These are phyloP conservation scores for Acanthosepion pharaonis DNA, from an alignment of 2,888 invertebrate genomes.

Conservation along the genomic window DNA sequence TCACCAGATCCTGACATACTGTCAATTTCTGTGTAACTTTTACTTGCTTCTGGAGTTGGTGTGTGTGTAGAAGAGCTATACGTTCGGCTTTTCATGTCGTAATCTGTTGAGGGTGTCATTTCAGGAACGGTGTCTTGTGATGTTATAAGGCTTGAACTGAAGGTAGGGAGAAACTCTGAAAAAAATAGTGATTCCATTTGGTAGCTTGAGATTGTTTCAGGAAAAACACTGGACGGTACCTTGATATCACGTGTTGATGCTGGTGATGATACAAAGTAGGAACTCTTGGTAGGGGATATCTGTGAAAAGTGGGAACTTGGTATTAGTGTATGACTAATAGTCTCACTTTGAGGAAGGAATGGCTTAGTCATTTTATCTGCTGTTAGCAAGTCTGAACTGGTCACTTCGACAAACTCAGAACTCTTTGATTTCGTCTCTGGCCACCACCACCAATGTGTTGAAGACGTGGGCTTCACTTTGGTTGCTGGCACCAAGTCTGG, in stretches of 20 bases:
- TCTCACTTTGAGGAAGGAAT: neutral
- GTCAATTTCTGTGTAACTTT: neutral
- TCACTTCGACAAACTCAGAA: neutral
- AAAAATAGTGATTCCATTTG: neutral
- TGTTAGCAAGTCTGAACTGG: accelerated
- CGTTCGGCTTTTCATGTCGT: neutral
- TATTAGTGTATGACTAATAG: neutral
- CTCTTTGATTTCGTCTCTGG: neutral
- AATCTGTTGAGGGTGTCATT: neutral
- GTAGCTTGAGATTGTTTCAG: neutral
- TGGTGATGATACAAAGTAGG: neutral
- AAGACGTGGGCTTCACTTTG: conserved; percentile 21
- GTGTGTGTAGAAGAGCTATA: neutral
- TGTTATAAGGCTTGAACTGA: neutral
- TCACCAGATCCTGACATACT: neutral
- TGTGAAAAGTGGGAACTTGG: neutral
- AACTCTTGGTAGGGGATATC: neutral
- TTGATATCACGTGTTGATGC: neutral
- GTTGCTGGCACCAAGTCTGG: conserved; percentile 49
- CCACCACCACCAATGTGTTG: neutral
- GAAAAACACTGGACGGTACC: neutral
- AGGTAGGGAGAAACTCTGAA: neutral
- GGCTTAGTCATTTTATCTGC: neutral
- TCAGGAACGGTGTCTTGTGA: neutral
- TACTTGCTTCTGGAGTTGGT: neutral